Base-by-base conservation (phyloP, 1,140 invertebrate species). In the Zaprionus tsacasi region DNA sequence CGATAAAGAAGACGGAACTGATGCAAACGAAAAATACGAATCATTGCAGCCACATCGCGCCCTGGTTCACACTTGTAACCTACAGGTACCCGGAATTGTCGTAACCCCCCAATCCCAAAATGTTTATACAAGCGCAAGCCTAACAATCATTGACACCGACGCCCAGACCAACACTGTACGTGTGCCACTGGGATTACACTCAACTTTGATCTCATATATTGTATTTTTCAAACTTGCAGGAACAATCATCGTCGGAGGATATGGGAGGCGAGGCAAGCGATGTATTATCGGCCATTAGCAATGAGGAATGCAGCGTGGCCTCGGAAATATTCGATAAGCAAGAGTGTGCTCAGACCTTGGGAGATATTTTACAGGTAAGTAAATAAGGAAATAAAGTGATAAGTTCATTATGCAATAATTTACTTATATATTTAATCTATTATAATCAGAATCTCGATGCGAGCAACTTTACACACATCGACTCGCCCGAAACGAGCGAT, bases 401-500 rank as follows among this genome's bases (percentile, higher is more conserved):
- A 55, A 30, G 17, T 54, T 6, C 3, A 52, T 13, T 38, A 15
- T 54, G 3, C 11, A 61, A 11, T 8, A 43, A 50, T 40, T 57
- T 58, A n/a, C 15, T 36, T 17, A 13, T 35, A 56, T 35, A 3
- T 48, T 33, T 12, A 33, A 35, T 43, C 13, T 12, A 61, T 27
- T 33, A 21, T 38, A 13, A 6, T 6, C 27, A 92, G 92, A 86
- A 86, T 30, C 69, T 92, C 5, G 89, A 91, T 55, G 94, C 61
- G n/a, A 93, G 93, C 40, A 93, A 94, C 50, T 96, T 97, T 13
- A 94, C 94, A 11, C 96, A 97, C 79, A 97, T 97, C 50, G 96
- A 97, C 76, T 97, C 96, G 0, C 96, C 96, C 0, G 96, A 97
- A 93, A 94, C 95, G 45, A 96, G 96, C 1, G 96, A 97, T 59